A percentile compares a stretch with the other conserved stretches of the same genome.
phyloP scores from a whole-genome alignment of 2,113 vertebrate species.

The Tragelaphus strepsiceros region DNA sequence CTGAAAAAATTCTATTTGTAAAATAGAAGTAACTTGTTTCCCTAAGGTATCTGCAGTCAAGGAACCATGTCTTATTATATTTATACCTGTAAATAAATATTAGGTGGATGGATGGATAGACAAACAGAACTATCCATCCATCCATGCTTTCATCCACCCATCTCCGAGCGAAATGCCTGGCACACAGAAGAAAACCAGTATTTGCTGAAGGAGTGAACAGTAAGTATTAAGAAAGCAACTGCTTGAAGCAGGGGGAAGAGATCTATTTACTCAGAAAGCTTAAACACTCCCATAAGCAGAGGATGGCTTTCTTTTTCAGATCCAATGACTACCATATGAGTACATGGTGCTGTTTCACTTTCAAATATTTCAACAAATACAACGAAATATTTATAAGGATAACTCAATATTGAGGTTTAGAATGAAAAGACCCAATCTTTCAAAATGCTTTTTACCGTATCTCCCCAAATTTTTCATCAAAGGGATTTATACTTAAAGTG shows the following conservation, averaged over 20 bases:
- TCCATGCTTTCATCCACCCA: background rate
- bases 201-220: background rate
- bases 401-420: background rate
- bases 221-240: constrained; percentile 3
- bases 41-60: background rate
- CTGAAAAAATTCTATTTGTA: constrained; percentile 16
- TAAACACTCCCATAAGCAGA: background rate
- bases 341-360: background rate
- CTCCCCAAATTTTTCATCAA: background rate
- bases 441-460: constrained; percentile 29
- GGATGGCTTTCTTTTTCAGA: background rate
- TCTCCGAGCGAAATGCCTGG: background rate
- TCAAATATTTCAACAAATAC: constrained; percentile 34
- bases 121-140: background rate
- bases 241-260: background rate
- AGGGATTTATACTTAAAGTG: background rate
- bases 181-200: background rate
- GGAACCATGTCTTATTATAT: background rate
- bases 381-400: constrained; percentile 20
- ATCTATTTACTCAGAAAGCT: constrained; percentile 21
- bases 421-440: constrained; percentile 22
- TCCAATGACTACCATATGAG: background rate
- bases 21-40: background rate
- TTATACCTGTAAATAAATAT: background rate
- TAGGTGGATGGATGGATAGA: background rate